phyloP scores from a whole-genome alignment of 2,797 vertebrate species.

The Chrysocyon brachyurus region DNA sequence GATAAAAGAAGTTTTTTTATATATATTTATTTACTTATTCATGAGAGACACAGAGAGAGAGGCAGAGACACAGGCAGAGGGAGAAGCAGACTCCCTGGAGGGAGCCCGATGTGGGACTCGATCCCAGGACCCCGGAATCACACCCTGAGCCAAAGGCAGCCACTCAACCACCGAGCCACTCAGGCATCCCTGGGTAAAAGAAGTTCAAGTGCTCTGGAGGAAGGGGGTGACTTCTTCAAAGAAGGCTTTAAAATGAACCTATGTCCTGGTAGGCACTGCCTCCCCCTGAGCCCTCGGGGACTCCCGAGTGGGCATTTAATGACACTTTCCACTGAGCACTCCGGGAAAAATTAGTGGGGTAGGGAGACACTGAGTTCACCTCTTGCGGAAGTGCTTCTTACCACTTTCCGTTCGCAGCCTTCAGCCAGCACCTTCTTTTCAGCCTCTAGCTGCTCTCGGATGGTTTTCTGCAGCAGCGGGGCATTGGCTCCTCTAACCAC shows the following conservation, averaged over 20 bases:
- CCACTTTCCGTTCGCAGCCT: constrained; percentile 89
- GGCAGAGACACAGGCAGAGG: no score
- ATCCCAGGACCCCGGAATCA: no score
- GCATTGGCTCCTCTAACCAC: constrained; percentile 93
- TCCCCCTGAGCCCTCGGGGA: not conserved
- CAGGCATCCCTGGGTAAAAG: not conserved
- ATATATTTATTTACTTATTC: no score
- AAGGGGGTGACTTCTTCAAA: not conserved
- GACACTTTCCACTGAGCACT: not conserved
- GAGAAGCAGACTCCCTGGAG: no score
- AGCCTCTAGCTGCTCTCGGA: constrained; percentile 92
- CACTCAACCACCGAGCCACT: no score
- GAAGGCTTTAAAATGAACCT: not conserved
- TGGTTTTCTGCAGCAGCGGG: constrained; percentile 94
- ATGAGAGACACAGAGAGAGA: no score
- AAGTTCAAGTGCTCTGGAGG: not conserved
- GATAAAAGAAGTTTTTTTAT: not conserved
- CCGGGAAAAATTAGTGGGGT: no score
- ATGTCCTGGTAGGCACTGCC: not conserved
- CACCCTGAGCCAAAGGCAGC: no score
- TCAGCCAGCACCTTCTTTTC: constrained; percentile 91
- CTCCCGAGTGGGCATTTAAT: not conserved
- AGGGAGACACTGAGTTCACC: not conserved
- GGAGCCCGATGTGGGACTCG: no score
- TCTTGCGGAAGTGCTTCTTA: constrained; percentile 81